Conservation (phyloP, 2,113 vertebrate species). For the Boleophthalmus pectinirostris region DNA sequence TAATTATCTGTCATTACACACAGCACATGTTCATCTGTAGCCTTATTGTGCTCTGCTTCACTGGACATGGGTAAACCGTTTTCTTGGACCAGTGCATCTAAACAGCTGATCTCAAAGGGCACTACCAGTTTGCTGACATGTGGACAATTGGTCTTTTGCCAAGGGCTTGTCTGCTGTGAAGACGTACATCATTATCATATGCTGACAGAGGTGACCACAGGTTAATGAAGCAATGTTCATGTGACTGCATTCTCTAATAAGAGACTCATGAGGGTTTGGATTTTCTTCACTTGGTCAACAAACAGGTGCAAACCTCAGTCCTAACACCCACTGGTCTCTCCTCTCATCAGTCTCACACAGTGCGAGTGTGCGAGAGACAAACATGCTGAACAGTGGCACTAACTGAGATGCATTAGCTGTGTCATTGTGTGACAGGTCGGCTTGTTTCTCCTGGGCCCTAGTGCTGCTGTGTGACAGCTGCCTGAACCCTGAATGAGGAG, state of each 20-base stretch:
- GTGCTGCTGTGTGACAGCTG: constrained; percentile 45
- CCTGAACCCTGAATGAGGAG: constrained; percentile 43
- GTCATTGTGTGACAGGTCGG: constrained; percentile 8
- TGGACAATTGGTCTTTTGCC: not conserved
- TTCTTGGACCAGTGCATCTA: constrained; percentile 79
- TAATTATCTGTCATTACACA: constrained; percentile 87
- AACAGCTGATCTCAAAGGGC: constrained; percentile 72
- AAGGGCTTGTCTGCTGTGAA: not conserved
- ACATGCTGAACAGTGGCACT: not conserved
- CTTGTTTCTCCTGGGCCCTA: constrained; percentile 9
- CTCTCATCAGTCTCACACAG: constrained; percentile 10
- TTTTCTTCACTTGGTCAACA: constrained; percentile 11
- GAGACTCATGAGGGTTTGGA: constrained; percentile 24
- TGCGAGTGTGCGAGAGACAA: constrained; percentile 5
- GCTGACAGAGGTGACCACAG: constrained; percentile 16
- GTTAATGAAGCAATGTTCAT: constrained; percentile 40
- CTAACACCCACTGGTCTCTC: not conserved
- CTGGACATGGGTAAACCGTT: constrained; percentile 83
- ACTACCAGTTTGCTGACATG: not conserved
- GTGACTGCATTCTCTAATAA: constrained; percentile 35
- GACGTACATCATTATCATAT: constrained; percentile 11
- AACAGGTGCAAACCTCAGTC: constrained; percentile 32
- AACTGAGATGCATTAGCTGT: constrained; percentile 36
- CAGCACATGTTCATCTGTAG: constrained; percentile 80
- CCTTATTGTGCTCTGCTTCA: constrained; percentile 83